Base-by-base conservation (phyloP, 1,140 invertebrate species). In the Lordiphosa mommai region DNA sequence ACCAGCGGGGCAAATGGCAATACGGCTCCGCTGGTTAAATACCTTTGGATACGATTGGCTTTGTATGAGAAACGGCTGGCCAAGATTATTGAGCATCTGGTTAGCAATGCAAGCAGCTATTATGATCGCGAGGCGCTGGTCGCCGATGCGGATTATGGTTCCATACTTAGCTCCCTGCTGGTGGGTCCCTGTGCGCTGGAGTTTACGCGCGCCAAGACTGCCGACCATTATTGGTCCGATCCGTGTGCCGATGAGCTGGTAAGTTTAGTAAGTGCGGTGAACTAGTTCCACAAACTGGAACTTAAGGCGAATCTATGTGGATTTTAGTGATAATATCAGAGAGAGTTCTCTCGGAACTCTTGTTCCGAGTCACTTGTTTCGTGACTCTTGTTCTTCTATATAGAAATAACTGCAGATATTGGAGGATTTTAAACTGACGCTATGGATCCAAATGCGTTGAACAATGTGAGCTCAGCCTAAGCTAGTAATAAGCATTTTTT, bases 181-280 rank as follows among this genome's bases (percentile, higher is more conserved):
- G 96, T 97, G 55, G 97, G 97, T 9, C 96, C 97, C 1, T 98
- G 97, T 89, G 96, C 96, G 5, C 89, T 98, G 58, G 97, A 98
- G 86, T 98, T 95, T 88, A 96, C 95, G 4, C 93, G 95, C 66
- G 95, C 96, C 71, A 96, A 97, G 88, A 96, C 95, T 14, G 92
- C 94, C 32, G 96, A 97, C 86, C 95, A 97, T 74, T 95, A 95
- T 73, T 98, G 96, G 96, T 95, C 94, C 0, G 96, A 98, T 90
- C 93, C 93, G 14, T 95, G 96, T 5, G 97, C 97, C 3, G 96
- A 98, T 88, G 97, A 98, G 90, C 90, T 98, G 80, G 95, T 88
- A 33, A 51, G 57, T 20, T 0, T 3, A 33, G 0, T 33, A 9
- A 3, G 7, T 9, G 1, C 0, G 5, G 32, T 1, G n/a, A 34